Conservation (phyloP, 2,888 invertebrate genomes). For the Atherix ibis region DNA sequence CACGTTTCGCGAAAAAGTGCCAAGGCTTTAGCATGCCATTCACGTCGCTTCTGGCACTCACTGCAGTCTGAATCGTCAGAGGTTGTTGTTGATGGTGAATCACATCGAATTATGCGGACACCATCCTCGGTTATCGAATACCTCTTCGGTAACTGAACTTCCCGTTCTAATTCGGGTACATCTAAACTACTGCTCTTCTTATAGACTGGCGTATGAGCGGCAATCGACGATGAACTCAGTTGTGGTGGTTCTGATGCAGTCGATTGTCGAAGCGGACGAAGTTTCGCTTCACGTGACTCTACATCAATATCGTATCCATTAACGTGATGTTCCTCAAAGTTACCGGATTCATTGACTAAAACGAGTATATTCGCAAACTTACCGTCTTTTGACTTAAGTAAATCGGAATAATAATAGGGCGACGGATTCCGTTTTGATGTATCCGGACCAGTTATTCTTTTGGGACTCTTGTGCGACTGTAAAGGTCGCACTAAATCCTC, state of each 20-base stretch:
- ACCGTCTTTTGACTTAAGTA: constrained; percentile 37
- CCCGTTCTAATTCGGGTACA: constrained; percentile 39
- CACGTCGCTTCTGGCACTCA: constrained; percentile 32
- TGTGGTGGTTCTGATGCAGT: constrained; percentile 36
- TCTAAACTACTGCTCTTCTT: constrained; percentile 60
- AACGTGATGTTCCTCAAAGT: constrained; percentile 18
- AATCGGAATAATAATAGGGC: constrained; percentile 69
- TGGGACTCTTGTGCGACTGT: constrained; percentile 30
- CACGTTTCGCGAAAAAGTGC: constrained; percentile 31
- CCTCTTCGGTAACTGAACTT: constrained; percentile 36
- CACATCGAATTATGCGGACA: constrained; percentile 35
- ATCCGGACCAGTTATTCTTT: constrained; percentile 21
- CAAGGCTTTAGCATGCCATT: constrained; percentile 32
- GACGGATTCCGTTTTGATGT: constrained; percentile 51
- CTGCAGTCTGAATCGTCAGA: constrained; percentile 34
- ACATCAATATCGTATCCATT: constrained; percentile 10
- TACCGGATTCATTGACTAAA: no score
- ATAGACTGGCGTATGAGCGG: constrained; percentile 31
- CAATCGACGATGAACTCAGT: constrained; percentile 21
- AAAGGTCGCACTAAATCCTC: constrained; percentile 35
- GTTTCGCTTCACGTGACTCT: constrained; percentile 21
- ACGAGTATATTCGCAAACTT: no score
- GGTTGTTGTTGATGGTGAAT: constrained; percentile 31
- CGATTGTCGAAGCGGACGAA: constrained; percentile 29
- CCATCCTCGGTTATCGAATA: constrained; percentile 58